Conservation (phyloP, 2,888 invertebrate genomes). For the Trachelus iudaicus region DNA sequence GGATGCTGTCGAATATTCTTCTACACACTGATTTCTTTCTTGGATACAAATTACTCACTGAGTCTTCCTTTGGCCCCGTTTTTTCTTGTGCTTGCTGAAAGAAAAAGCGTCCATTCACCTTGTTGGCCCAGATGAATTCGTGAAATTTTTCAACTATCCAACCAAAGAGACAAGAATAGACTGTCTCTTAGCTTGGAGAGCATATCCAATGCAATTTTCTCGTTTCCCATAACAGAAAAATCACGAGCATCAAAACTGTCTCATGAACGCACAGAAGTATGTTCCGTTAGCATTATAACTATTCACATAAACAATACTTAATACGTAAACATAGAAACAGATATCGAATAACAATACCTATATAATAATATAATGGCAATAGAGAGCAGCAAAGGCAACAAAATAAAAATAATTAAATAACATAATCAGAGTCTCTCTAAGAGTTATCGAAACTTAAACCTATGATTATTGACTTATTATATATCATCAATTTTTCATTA, state of each 20-base stretch:
- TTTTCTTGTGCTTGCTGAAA: conserved; percentile 63
- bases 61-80: conserved; percentile 55
- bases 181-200: neutral
- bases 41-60: conserved; percentile 48
- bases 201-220: neutral
- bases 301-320: neutral
- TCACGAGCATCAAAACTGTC: neutral
- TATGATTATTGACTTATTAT: neutral
- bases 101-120: conserved; percentile 34
- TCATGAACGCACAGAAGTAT: neutral
- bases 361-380: conserved; percentile 34
- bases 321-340: neutral
- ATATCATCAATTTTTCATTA: neutral
- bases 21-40: neutral
- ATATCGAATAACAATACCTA: conserved; percentile 15
- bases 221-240: neutral
- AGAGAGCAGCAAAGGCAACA: conserved; percentile 43
- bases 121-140: neutral
- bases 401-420: neutral
- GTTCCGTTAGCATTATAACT: neutral
- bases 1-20: neutral
- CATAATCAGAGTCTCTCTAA: neutral
- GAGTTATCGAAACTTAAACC: neutral
- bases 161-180: conserved; percentile 3
- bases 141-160: conserved; percentile 3